Evolutionary conservation across 2,888 invertebrate genomes (phyloP), one percentile per base, ranked within the genome.

Genomic region (Leucophora obtusa): DNA sequence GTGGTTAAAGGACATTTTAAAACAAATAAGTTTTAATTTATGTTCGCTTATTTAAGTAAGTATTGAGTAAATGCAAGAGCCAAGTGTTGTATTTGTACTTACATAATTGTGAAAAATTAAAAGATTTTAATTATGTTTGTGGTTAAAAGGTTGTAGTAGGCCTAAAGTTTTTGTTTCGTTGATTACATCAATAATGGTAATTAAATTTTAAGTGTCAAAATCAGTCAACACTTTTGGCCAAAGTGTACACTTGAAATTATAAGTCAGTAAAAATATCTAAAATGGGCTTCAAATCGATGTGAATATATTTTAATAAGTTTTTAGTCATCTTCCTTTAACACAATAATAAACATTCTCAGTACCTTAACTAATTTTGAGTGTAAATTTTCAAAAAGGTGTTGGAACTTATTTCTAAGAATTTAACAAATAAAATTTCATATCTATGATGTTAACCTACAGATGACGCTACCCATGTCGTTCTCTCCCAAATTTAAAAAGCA

Each of bases 21-120:
- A 72, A 73, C 83, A 83, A 82, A 82, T 83, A 83, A 75, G 77
- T 69, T 80, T 83, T 83, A 83, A 80, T 83, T 83, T 82, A 82
- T 79, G 77, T 72, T 77, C 74, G 68, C 62, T 82, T 74, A 17
- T 51, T 28, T 56, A 15, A 56, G 56, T 28, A 50, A 56, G 56
- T 54, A 54, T 68, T 75, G 54, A 53, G 53, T 69, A 75, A 63
- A 75, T 75, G 69, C 24, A 56, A 69, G 63, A 69, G 43, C 15
- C 43, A 47, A 47, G 43, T 47, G 43, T n/a, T 43, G 54, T 56
- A 28, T 28, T 28, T 28, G 56, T 54, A 24, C 38, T 63, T 77
- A 28, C 28, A 28, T 28, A 47, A 77, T 71, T 60, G 54, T 72
- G 47, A 66, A 66, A 72, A 10, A 33, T 56, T 15, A 58, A 71